A percentile compares a stretch with the other conserved stretches of the same genome.
phyloP scores from a whole-genome alignment of 1,140 invertebrate species.

The Drosophila parabipectinata region DNA sequence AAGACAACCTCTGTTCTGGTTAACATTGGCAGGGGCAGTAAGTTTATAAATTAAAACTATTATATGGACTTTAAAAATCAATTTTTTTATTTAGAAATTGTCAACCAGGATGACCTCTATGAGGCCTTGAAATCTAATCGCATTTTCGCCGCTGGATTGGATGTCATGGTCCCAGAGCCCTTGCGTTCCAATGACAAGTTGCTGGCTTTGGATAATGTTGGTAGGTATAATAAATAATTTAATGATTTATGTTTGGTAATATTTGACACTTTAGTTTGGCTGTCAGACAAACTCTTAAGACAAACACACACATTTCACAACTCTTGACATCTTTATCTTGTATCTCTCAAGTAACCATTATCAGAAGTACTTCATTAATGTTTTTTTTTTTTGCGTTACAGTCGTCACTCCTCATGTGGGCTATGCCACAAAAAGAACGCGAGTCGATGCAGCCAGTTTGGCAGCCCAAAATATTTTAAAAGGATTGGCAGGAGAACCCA shows the following conservation, averaged over 20 bases:
- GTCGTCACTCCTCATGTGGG: slow-evolving; percentile 94
- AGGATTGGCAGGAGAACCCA: slow-evolving; percentile 88
- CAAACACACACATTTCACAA: slow-evolving; percentile 1
- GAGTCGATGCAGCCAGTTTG: slow-evolving; percentile 90
- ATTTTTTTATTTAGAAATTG: slow-evolving; percentile 86
- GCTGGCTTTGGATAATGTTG: slow-evolving; percentile 91
- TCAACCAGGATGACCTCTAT: slow-evolving; percentile 92
- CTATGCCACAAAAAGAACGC: slow-evolving; percentile 91
- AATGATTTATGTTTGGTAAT: background rate
- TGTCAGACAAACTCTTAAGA: background rate
- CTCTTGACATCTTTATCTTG: background rate
- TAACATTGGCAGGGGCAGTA: slow-evolving; percentile 91
- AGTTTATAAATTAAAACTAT: slow-evolving; percentile 59
- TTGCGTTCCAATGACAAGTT: slow-evolving; percentile 91
- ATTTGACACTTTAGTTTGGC: background rate
- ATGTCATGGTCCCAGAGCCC: slow-evolving; percentile 97
- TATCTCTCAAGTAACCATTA: slow-evolving; percentile 24
- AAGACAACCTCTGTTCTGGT: slow-evolving; percentile 92
- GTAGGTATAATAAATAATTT: slow-evolving; percentile 84
- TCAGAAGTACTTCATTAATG: slow-evolving; percentile 20
- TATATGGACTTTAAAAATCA: slow-evolving; percentile 50
- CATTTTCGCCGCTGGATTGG: slow-evolving; percentile 94
- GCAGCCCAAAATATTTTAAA: slow-evolving; percentile 92
- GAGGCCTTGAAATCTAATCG: slow-evolving; percentile 89
- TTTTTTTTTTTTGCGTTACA: slow-evolving; percentile 49